Evolutionary conservation across 2,797 vertebrate species (phyloP).

Genomic region (Alca torda): DNA sequence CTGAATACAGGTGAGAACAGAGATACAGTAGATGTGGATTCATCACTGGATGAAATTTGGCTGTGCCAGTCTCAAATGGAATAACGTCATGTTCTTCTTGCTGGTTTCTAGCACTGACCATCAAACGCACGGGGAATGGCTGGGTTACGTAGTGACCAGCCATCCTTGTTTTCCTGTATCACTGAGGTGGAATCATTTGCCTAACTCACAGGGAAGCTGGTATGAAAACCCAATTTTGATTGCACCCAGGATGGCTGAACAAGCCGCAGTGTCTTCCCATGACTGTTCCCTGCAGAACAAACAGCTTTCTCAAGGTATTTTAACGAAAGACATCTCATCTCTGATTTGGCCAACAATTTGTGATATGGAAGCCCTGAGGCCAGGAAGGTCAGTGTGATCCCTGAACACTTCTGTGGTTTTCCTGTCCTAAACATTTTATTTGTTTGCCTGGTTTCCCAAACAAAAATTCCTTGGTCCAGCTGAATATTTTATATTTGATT

Average conservation of each 20-base stretch:
- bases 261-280: fast-evolving
- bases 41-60: not conserved
- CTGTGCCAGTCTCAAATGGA: not conserved
- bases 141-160: not conserved
- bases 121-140: not conserved
- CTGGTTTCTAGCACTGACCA: not conserved
- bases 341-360: not conserved
- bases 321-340: not conserved
- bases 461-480: not conserved
- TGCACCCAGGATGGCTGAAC: not conserved
- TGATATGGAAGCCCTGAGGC: not conserved
- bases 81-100: not conserved
- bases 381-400: not conserved
- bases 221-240: not conserved
- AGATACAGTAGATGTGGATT: not conserved
- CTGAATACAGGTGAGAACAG: not conserved
- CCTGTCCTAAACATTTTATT: not conserved
- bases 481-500: not conserved
- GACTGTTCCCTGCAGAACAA: not conserved
- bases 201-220: not conserved
- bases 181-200: not conserved
- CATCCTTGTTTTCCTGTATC: not conserved
- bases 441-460: not conserved
- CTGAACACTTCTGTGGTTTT: not conserved
- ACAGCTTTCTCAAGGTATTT: not conserved